Conservation (phyloP, 2,113 vertebrate species). For the Albula goreensis region DNA sequence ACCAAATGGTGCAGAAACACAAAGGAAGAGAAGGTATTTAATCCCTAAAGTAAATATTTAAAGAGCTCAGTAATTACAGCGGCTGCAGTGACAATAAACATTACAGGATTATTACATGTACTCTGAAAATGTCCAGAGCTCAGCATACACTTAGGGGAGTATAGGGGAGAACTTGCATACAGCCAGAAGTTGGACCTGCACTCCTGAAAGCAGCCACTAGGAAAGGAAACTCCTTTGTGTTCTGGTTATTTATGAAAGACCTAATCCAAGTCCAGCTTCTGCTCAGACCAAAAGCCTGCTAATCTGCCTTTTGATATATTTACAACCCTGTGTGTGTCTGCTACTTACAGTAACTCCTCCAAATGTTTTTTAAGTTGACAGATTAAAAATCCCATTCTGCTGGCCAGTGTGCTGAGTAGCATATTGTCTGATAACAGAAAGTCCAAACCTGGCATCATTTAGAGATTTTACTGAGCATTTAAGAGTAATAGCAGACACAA, state of each 20-base stretch:
- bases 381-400: neutral
- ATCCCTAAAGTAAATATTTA: conserved; percentile 39
- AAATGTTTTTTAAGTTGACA: neutral
- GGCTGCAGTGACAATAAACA: conserved; percentile 23
- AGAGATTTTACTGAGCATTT: conserved; percentile 9
- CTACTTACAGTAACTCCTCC: neutral
- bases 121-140: conserved; percentile 6
- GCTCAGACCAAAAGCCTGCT: neutral
- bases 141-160: neutral
- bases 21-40: conserved; percentile 9
- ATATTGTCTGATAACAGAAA: neutral
- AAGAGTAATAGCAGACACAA: neutral
- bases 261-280: neutral
- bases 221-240: neutral
- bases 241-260: neutral
- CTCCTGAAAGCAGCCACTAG: neutral
- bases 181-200: neutral
- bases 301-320: conserved; percentile 7
- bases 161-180: too few relatives aligned
- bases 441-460: conserved; percentile 3
- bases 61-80: conserved; percentile 32
- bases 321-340: neutral
- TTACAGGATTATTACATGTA: conserved; percentile 7
- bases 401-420: neutral
- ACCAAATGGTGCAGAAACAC: conserved; percentile 12